phyloP scores from a whole-genome alignment of 2,888 invertebrate species.

The Spialia ferax region DNA sequence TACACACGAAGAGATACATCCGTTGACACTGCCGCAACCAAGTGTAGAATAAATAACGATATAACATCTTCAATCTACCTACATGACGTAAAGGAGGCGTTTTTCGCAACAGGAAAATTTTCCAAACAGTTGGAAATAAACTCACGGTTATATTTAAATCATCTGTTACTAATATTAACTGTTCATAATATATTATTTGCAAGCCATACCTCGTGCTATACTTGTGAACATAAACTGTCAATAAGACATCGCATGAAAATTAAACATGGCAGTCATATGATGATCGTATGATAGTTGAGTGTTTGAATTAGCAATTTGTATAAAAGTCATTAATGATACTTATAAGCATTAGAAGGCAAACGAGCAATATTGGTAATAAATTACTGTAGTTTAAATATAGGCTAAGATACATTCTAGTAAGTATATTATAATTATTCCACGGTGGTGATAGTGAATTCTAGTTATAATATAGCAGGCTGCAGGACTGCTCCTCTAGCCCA shows the following conservation, averaged over 20 bases:
- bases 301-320: conserved; percentile 10
- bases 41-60: neutral
- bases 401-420: too few species aligned
- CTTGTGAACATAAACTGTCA: conserved; percentile 25
- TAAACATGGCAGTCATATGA: conserved; percentile 19
- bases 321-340: conserved; percentile 5
- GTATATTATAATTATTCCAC: too few species aligned
- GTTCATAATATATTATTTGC: conserved; percentile 18
- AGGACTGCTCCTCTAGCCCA: too few species aligned
- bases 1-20: neutral
- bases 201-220: neutral
- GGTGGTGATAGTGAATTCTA: too few species aligned
- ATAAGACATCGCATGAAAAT: conserved; percentile 25
- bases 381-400: conserved; percentile 52
- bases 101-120: neutral
- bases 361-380: conserved; percentile 1
- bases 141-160: conserved; percentile 12
- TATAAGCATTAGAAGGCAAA: too few species aligned
- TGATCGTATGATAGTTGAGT: neutral
- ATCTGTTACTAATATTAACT: conserved; percentile 11
- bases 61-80: neutral
- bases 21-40: neutral
- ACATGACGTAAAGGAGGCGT: neutral
- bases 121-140: conserved; percentile 6
- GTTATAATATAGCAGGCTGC: too few species aligned